Percentiles rank a stretch among this genome's conserved stretches.
phyloP scores from a whole-genome alignment of 2,797 vertebrate species.

The Uromys caudimaculatus region DNA sequence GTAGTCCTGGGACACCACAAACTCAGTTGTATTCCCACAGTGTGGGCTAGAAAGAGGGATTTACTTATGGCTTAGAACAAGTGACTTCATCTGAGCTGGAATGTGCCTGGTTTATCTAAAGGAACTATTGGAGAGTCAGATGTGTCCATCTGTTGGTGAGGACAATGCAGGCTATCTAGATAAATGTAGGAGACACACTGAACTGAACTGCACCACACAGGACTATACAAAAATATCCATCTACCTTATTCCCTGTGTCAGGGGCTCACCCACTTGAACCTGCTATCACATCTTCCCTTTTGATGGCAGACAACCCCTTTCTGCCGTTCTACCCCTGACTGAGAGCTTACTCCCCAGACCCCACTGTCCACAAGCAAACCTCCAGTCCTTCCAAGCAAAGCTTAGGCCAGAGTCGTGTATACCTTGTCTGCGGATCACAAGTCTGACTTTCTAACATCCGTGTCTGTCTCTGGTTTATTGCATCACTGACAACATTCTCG shows the following conservation, averaged over 20 bases:
- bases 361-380: not conserved
- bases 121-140: not conserved
- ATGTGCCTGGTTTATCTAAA: not conserved
- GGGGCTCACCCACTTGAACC: not conserved
- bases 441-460: rapidly evolving
- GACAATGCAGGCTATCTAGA: not conserved
- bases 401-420: not conserved
- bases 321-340: not conserved
- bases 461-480: not conserved
- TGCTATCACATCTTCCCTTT: not conserved
- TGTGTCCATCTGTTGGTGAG: not conserved
- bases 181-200: not conserved
- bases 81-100: not conserved
- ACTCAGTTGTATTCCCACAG: not conserved
- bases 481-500: not conserved
- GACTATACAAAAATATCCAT: not conserved
- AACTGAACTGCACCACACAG: rapidly evolving
- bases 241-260: rapidly evolving
- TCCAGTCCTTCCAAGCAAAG: not conserved
- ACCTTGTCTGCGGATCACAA: not conserved
- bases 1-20: not conserved
- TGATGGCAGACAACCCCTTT: not conserved
- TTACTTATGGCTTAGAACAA: not conserved
- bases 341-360: not conserved
- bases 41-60: not conserved